Percentiles rank a stretch among this genome's conserved stretches.
phyloP scores from a whole-genome alignment of 1,140 invertebrate genomes.

The Tetragonula clypearis region DNA sequence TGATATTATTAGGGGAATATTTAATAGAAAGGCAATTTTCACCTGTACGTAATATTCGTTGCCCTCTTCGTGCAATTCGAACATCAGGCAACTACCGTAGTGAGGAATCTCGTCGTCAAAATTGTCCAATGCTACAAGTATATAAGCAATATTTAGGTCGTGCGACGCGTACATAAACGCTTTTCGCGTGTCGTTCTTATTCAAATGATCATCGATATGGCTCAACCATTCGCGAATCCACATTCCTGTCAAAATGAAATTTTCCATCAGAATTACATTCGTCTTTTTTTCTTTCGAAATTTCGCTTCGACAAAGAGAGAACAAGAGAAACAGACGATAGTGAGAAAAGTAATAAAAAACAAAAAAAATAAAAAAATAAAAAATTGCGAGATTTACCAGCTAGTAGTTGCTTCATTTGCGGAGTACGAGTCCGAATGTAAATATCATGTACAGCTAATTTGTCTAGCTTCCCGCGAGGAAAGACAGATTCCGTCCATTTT shows the following conservation, averaged over 20 bases:
- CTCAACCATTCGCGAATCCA: slow-evolving; percentile 30
- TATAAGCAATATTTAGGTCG: slow-evolving; percentile 19
- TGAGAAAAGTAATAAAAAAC: background rate
- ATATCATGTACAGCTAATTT: slow-evolving; percentile 12
- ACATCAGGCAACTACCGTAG: slow-evolving; percentile 1
- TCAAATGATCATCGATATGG: background rate
- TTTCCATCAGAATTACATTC: too few relatives aligned
- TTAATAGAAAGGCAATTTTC: background rate
- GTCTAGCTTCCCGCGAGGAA: slow-evolving; percentile 8
- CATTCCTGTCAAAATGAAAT: slow-evolving; percentile 2
- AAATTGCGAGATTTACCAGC: slow-evolving; percentile 11
- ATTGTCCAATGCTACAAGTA: slow-evolving; percentile 20
- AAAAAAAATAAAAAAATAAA: too few relatives aligned
- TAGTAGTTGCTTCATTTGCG: slow-evolving; percentile 7
- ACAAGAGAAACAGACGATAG: background rate
- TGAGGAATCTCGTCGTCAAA: slow-evolving; percentile 31
- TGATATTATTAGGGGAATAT: background rate
- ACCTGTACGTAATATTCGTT: slow-evolving; percentile 35
- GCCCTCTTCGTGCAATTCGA: slow-evolving; percentile 31
- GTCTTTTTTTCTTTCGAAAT: too few relatives aligned
- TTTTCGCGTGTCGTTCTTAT: background rate
- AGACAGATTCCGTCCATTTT: slow-evolving; percentile 19
- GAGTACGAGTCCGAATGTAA: slow-evolving; percentile 6
- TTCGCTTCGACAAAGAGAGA: too few relatives aligned
- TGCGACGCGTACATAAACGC: slow-evolving; percentile 37